Percentiles rank a stretch among this genome's conserved stretches.
phyloP scores from a whole-genome alignment of 2,797 vertebrate genomes.

The Sparidentex hasta region DNA sequence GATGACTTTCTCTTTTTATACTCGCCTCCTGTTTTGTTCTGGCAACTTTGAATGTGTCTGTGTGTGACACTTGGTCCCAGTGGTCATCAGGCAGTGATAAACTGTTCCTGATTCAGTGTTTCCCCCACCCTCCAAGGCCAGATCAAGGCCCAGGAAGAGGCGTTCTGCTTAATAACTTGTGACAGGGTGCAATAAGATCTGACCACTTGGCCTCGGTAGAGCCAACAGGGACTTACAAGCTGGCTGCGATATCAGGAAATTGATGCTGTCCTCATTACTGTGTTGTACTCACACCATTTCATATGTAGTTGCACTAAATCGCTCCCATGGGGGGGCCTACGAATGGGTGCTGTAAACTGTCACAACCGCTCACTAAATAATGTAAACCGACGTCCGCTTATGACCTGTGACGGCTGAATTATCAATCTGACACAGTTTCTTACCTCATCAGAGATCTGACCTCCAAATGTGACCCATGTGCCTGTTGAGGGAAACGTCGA shows the following conservation, averaged over 20 bases:
- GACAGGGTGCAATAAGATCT: conserved; percentile 46
- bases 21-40: conserved; percentile 22
- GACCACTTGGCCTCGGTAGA: conserved; percentile 45
- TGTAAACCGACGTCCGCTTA: conserved; percentile 14
- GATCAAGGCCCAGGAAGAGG: conserved; percentile 27
- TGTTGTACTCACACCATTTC: conserved; percentile 35
- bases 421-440: conserved; percentile 66
- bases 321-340: conserved; percentile 11
- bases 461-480: conserved; percentile 99
- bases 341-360: conserved; percentile 21
- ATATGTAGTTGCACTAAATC: conserved; percentile 35
- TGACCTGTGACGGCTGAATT: conserved; percentile 14
- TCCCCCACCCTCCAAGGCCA: conserved; percentile 12
- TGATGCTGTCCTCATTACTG: conserved; percentile 22
- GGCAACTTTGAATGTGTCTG: conserved; percentile 30
- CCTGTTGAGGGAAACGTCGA: conserved; percentile 83
- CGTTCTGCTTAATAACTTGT: conserved; percentile 28
- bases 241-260: conserved; percentile 29
- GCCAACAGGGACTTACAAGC: conserved; percentile 30
- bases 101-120: conserved; percentile 4
- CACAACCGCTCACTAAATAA: conserved; percentile 27
- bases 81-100: conserved; percentile 42
- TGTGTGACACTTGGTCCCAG: conserved; percentile 28
- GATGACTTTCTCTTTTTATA: conserved; percentile 22
- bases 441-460: conserved; percentile 98